Percentiles rank a stretch among this genome's conserved stretches.
Evolutionary conservation across 2,113 vertebrate genomes (phyloP).

Genomic region (Callocephalon fimbriatum): DNA sequence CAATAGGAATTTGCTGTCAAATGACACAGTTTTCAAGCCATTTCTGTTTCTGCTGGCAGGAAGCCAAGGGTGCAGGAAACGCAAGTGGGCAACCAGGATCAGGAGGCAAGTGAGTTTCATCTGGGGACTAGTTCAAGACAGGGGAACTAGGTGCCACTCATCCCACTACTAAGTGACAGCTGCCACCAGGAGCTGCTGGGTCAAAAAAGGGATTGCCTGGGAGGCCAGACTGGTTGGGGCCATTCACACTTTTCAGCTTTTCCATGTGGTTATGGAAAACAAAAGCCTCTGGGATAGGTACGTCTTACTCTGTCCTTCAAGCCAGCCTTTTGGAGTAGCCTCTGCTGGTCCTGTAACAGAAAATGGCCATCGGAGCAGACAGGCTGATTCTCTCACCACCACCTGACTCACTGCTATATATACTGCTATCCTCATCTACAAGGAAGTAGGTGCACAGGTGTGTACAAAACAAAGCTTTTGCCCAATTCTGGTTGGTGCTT

Average conservation of each 20-base stretch:
- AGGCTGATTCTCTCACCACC: not conserved
- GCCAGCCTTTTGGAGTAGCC: not conserved
- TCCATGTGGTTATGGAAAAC: accelerated
- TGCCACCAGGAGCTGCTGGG: not conserved
- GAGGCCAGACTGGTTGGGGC: not conserved
- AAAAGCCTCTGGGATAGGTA: not conserved
- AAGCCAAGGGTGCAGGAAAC: not conserved
- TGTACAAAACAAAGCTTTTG: not conserved
- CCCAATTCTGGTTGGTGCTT: not conserved
- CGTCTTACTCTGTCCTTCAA: not conserved
- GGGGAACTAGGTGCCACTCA: not conserved
- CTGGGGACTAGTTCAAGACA: not conserved
- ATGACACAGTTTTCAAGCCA: not conserved
- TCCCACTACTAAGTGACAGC: not conserved
- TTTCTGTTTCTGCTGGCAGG: not conserved
- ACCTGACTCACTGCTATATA: accelerated
- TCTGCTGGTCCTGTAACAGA: not conserved
- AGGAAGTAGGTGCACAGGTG: not conserved
- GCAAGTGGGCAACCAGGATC: not conserved
- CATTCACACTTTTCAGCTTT: not conserved
- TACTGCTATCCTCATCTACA: not conserved
- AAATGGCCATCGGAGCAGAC: accelerated
- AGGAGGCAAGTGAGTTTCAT: not conserved
- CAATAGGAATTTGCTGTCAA: not conserved
- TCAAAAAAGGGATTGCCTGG: not conserved